phyloP scores from a whole-genome alignment of 1,140 invertebrate genomes.

The Ips nitidus region DNA sequence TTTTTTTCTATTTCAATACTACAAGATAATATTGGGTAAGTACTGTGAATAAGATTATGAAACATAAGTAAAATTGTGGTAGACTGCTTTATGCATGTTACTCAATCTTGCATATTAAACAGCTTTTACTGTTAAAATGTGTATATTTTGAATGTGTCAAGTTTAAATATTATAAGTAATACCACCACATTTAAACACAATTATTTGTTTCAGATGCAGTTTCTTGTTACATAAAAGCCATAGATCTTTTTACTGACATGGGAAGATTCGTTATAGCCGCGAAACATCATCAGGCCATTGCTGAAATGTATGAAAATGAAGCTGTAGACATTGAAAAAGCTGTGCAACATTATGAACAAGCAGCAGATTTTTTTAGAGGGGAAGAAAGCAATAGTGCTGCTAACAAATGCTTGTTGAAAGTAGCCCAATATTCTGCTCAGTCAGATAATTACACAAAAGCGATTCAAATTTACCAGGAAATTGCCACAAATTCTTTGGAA shows the following conservation, averaged over 20 bases:
- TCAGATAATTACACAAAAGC: conserved; percentile 97
- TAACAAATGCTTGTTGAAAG: conserved; percentile 97
- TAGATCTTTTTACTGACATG: conserved; percentile 99
- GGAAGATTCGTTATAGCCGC: conserved; percentile 97
- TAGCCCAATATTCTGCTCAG: conserved; percentile 95
- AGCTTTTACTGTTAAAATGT: too few species aligned
- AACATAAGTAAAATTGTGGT: too few species aligned
- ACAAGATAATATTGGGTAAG: too few species aligned
- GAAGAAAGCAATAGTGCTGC: conserved; percentile 92
- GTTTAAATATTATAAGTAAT: too few species aligned
- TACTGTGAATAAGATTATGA: too few species aligned
- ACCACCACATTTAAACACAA: not conserved
- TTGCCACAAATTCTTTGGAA: conserved; percentile 89
- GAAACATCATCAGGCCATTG: conserved; percentile 97
- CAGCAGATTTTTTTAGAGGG: conserved; percentile 93
- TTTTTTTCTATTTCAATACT: too few species aligned
- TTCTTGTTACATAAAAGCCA: conserved; percentile 87
- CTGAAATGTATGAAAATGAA: conserved; percentile 96
- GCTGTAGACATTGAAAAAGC: conserved; percentile 86
- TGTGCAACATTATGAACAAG: conserved; percentile 94
- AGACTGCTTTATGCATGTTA: too few species aligned
- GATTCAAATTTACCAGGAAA: conserved; percentile 96
- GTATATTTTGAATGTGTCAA: too few species aligned
- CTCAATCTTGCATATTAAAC: too few species aligned
- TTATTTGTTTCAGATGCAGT: conserved; percentile 74